Evolutionary conservation across 1,140 invertebrate species (phyloP).

Genomic region (Chironomus striatipennis): DNA sequence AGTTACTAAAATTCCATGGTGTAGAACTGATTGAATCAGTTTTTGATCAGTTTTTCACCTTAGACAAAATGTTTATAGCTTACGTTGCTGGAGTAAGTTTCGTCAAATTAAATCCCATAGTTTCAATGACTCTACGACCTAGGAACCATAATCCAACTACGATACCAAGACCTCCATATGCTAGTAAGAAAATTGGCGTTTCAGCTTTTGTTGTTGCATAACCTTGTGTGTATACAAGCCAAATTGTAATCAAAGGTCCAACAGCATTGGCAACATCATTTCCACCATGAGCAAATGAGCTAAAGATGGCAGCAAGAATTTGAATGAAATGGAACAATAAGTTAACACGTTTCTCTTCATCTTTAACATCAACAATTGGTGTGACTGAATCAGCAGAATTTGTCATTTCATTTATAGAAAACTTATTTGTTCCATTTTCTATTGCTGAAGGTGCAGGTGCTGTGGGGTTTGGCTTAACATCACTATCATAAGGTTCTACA

Average conservation of each 20-base stretch:
- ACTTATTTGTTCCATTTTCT: slow-evolving; percentile 38
- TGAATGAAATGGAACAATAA: slow-evolving; percentile 90
- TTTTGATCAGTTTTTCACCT: too few species aligned
- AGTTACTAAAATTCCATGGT: too few species aligned
- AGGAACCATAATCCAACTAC: slow-evolving; percentile 92
- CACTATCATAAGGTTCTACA: slow-evolving; percentile 43
- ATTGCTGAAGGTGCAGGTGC: slow-evolving; percentile 29
- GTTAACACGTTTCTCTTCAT: slow-evolving; percentile 44
- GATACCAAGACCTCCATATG: slow-evolving; percentile 94
- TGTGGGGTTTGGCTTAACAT: slow-evolving; percentile 56
- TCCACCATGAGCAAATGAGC: slow-evolving; percentile 96
- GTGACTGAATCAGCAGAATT: slow-evolving; percentile 48
- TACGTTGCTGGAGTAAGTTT: slow-evolving; percentile 94
- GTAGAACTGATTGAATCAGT: too few species aligned
- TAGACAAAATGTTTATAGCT: slow-evolving; percentile 32
- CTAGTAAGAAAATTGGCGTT: slow-evolving; percentile 82
- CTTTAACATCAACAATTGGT: slow-evolving; percentile 48
- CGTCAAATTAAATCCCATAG: slow-evolving; percentile 92
- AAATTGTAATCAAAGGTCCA: slow-evolving; percentile 90
- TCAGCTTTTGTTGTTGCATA: slow-evolving; percentile 69
- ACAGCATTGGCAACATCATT: slow-evolving; percentile 99
- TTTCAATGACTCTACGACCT: slow-evolving; percentile 92
- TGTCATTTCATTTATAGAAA: slow-evolving; percentile 31
- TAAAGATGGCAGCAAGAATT: slow-evolving; percentile 92
- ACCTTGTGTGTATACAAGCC: slow-evolving; percentile 77